Base-by-base conservation (phyloP, 30 jellyfish, hydroid and myxozoan genomes). In the Catostylus mosaicus region DNA sequence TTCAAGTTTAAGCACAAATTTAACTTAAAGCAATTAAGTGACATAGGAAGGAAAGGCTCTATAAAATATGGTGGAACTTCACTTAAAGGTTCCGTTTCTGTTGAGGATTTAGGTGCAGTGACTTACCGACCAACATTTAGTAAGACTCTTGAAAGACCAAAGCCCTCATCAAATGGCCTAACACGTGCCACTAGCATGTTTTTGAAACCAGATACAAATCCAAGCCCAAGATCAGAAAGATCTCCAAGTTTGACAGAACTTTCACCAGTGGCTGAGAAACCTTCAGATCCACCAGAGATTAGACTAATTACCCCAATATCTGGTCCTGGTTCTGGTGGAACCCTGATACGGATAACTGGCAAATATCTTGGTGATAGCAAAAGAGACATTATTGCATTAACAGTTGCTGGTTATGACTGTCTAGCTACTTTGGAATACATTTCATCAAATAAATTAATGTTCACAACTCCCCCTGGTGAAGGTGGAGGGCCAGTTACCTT, bases 251-350 rank as follows among this genome's bases (percentile, higher is more conserved):
- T 56, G 27, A 26, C 36, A 1, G 75, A 74, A 47, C 27, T 62
- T 36, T 27, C 73, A 23, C 73, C 83, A 34, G 87, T 69, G 33
- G 75, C 73, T 12, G 93, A 83, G 43, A 71, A 62, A 45, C 3
- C 54, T 5, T 34, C 86, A 5, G 75, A 48, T 46, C 95, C 96
- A 69, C 97, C 97, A 7, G 94, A 83, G 56, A 78, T 92, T 12
- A 79, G 60, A 19, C 38, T 68, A 12, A 40, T 92, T 26, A 84
- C 88, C 12, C 98, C 98, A 45, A 92, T 67, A 40, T 77, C 93
- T 30, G 98, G 98, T 12, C 96, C 98, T 3, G 54, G 60, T 11
- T 33, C 80, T 22, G 98, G 98, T 30, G 98, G 98, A 6, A 92
- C 98, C 11, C 77, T 92, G 32, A 69, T 92, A 10, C 93, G 68